Evolutionary conservation across 1,140 invertebrate genomes (phyloP), one percentile per base, ranked within the genome.

Genomic region (Drosophila cardini): DNA sequence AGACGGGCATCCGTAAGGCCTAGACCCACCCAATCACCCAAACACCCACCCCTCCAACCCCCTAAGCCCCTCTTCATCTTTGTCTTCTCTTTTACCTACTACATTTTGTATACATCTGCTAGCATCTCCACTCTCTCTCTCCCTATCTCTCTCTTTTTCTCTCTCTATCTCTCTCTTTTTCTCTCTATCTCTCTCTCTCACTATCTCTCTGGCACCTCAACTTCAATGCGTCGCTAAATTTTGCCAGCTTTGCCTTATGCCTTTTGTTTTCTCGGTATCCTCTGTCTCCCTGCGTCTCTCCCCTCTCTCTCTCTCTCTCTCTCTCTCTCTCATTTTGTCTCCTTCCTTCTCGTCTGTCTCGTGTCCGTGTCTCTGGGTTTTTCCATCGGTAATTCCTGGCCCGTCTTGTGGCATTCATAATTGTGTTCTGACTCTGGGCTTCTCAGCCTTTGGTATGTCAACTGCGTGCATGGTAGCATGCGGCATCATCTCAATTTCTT

Each of bases 331-430:
- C 48, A 2, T 30, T 52, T 7, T 32, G 2, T 32, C n/a, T 8
- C 26, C n/a, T 4, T 53, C 50, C 36, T 30, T 1, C 30, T 36
- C 26, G 1, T 30, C 21, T 26, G 10, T 3, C 21, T 32, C 10
- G 1, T 26, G 3, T n/a, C n/a, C 11, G 6, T 1, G 11, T 52
- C 11, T 52, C 26, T 15, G 26, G n/a, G n/a, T n/a, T n/a, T n/a
- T n/a, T n/a, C n/a, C n/a, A n/a, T n/a, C n/a, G 34, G 38, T 38
- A 18, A 55, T 55, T 55, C 52, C 16, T 18, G 15, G 42, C 15
- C 46, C 10, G 11, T 26, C 21, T 55, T 80, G 80, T 56, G 81
- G 64, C 48, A 78, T 82, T 82, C 83, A 82, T 85, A 86, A 84
- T 84, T 85, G 78, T 62, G 43, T 43, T 63, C 30, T 21, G 43